Conservation (phyloP, 2,113 vertebrate species). For the Balaeniceps rex region DNA sequence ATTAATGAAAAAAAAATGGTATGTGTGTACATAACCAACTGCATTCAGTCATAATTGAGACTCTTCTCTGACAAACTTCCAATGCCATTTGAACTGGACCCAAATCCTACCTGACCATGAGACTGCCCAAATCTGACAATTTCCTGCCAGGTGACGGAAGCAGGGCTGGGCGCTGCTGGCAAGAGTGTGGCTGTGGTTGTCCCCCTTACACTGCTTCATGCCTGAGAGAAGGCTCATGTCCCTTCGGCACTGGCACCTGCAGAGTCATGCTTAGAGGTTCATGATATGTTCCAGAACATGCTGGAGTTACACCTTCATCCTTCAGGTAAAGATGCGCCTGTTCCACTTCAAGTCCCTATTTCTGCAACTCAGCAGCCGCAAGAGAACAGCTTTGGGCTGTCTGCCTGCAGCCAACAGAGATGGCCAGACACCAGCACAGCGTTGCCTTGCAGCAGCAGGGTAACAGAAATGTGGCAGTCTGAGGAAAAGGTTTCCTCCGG, state of each 20-base stretch:
- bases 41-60: background rate
- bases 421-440: no score
- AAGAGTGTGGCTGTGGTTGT: background rate
- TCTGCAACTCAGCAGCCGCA: background rate
- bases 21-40: background rate
- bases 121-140: background rate
- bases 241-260: background rate
- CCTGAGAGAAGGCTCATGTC: background rate
- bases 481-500: background rate
- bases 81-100: background rate
- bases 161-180: accelerated
- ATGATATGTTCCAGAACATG: background rate
- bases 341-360: background rate
- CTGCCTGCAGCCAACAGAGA: background rate
- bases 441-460: background rate
- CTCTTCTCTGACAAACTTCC: background rate
- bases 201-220: background rate
- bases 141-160: background rate
- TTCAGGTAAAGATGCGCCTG: background rate
- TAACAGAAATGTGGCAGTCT: background rate
- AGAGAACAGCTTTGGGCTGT: background rate
- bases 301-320: background rate
- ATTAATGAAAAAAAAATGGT: background rate
- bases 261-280: background rate
- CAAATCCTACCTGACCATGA: background rate